Conservation (phyloP, 2,888 invertebrate genomes). For the Tryphoninae sp. region DNA sequence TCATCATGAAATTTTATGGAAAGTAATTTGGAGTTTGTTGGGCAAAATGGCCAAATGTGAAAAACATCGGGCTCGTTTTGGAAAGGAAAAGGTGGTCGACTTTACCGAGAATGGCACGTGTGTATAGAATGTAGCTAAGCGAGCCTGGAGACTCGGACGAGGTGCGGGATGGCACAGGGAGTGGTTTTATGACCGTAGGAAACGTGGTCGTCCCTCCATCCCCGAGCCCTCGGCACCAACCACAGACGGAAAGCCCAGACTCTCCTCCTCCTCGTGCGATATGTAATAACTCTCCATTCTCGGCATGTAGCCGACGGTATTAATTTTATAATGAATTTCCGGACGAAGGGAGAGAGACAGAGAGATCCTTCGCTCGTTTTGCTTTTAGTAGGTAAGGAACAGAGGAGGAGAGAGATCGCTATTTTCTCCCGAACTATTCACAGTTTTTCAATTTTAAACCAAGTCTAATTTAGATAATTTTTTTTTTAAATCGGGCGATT, state of each 20-base stretch:
- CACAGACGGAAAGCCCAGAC: conserved; percentile 60
- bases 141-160: conserved; percentile 39
- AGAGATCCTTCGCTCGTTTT: conserved; percentile 43
- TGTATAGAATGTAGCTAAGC: conserved; percentile 27
- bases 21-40: too few species aligned
- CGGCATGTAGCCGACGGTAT: conserved; percentile 64
- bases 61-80: too few species aligned
- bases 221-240: conserved; percentile 39
- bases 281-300: conserved; percentile 66
- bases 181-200: conserved; percentile 50
- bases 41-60: too few species aligned
- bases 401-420: too few species aligned
- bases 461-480: too few species aligned
- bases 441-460: too few species aligned
- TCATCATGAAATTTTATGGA: too few species aligned
- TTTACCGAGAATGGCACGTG: neutral
- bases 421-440: too few species aligned
- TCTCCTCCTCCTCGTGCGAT: conserved; percentile 42
- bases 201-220: conserved; percentile 43
- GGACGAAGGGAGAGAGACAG: conserved; percentile 25
- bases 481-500: too few species aligned
- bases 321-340: conserved; percentile 71
- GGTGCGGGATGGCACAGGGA: conserved; percentile 25
- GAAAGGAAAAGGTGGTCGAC: too few species aligned
- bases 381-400: too few species aligned